A percentile compares a stretch with the other conserved stretches of the same genome.
Conservation (phyloP, 2,797 vertebrate genomes). For the Phalloptychus januarius region DNA sequence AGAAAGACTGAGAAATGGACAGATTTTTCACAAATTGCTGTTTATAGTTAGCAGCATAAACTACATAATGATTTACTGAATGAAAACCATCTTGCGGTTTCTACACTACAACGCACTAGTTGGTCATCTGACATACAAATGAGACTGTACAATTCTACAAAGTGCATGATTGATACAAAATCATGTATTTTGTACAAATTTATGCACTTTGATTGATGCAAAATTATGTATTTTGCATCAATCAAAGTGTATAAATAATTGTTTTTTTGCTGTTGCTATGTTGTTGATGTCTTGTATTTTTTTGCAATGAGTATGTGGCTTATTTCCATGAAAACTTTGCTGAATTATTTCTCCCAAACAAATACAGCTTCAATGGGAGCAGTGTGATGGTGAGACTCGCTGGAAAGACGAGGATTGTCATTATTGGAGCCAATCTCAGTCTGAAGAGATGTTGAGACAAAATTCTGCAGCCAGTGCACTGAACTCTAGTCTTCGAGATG, state of each 20-base stretch:
- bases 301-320: background rate
- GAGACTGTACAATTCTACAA: background rate
- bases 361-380: background rate
- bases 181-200: no score
- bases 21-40: constrained; percentile 48
- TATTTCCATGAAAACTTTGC: background rate
- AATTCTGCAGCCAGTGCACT: background rate
- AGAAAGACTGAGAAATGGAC: constrained; percentile 28
- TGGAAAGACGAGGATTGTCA: background rate
- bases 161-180: background rate
- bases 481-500: background rate
- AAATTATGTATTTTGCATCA: background rate
- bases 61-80: background rate
- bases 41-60: constrained; percentile 29
- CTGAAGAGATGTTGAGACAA: background rate
- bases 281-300: background rate
- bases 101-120: background rate
- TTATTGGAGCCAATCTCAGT: background rate
- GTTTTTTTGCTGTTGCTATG: background rate
- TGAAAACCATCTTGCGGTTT: background rate
- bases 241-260: no score
- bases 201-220: background rate
- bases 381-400: background rate
- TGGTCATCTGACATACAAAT: background rate
- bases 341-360: background rate